Evolutionary conservation across 2,797 vertebrate species (phyloP), one percentile per base, ranked within the genome.

Genomic region (Thalassophryne amazonica): DNA sequence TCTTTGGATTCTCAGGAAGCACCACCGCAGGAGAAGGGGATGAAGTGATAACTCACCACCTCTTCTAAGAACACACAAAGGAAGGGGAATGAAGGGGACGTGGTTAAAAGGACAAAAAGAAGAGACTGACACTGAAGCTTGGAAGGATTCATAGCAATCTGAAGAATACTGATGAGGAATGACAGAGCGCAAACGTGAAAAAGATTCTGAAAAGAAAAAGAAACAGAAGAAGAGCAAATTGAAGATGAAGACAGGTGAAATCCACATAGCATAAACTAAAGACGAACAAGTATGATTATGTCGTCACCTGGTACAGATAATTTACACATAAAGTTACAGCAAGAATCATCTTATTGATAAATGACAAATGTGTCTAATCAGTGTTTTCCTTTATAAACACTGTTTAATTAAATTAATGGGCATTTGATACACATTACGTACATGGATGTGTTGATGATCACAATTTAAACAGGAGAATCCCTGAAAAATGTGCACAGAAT

Each of bases 391-490:
- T 60, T 43, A 71, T 46, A 50, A 24, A 41, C 62, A 66, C 56
- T 47, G 52, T 19, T 40, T 76, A 81, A 79, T 75, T 66, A 60
- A 68, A 62, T 82, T 82, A 83, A 82, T 84, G 78, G 63, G 74
- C 78, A 51, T 14, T 78, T 81, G 81, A 80, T 73, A 69, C 58
- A 37, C 76, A 83, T 86, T 83, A n/a, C n/a, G n/a, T 79, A 74
- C 35, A 37, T 38, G 58, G 64, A 60, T 59, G 67, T 79, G 81
- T 60, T 31, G 20, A 60, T 29, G 39, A 53, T 32, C 34, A 61
- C 19, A 39, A 73, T 82, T 82, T 79, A 79, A 78, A 79, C 31
- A 64, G 71, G 71, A 82, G 67, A 76, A 82, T 76, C 72, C 80
- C 78, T 60, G 64, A 78, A 56, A 61, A 80, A 59, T 48, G 68